A percentile compares a stretch with the other conserved stretches of the same genome.
These are phyloP conservation scores for Lonchura striata DNA, from an alignment of 2,113 vertebrate species.

Conservation along the genomic window DNA sequence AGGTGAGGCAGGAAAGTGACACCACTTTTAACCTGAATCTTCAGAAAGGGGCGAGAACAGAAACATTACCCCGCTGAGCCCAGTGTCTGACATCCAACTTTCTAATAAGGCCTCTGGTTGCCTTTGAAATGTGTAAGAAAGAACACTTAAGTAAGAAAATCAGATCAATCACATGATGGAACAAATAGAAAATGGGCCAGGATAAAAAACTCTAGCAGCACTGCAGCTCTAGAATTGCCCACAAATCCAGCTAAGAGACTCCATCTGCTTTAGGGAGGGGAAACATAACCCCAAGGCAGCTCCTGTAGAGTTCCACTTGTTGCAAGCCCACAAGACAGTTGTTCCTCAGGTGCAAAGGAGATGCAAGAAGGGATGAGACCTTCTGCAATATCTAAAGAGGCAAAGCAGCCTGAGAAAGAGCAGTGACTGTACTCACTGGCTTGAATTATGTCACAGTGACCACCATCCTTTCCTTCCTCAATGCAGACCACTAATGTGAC, in stretches of 20 bases:
- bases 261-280: not conserved
- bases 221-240: not conserved
- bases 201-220: not conserved
- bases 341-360: not conserved
- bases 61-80: not conserved
- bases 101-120: not conserved
- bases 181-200: not conserved
- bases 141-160: not conserved
- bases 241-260: not conserved
- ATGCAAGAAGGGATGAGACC: not conserved
- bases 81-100: not conserved
- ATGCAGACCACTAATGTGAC: not conserved
- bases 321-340: not conserved
- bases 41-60: not conserved
- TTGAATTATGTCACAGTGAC: not conserved
- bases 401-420: not conserved
- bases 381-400: not conserved
- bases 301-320: not conserved
- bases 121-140: not conserved
- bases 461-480: not conserved
- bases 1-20: not conserved
- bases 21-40: not conserved
- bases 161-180: not conserved
- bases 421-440: fast-evolving
- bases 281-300: not conserved